Conservation (phyloP, 2,797 vertebrate genomes). For the Sebastes itinus region DNA sequence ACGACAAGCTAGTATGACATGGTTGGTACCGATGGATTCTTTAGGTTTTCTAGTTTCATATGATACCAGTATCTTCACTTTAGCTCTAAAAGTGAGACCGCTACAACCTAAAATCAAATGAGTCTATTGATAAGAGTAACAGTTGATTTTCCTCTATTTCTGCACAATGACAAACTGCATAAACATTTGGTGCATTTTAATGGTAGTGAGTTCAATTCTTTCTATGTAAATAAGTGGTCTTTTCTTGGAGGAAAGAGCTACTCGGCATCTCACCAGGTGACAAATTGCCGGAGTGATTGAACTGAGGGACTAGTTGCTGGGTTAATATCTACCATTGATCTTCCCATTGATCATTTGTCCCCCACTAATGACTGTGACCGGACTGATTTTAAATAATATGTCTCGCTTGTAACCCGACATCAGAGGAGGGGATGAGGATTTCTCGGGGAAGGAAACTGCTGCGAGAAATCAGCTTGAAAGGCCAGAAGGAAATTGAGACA, state of each 20-base stretch:
- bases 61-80: too few species aligned
- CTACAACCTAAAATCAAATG: too few species aligned
- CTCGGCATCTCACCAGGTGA: conserved; percentile 34
- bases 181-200: neutral
- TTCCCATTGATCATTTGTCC: conserved; percentile 60
- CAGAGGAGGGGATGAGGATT: conserved; percentile 37
- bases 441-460: conserved; percentile 51
- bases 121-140: neutral
- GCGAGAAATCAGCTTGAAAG: conserved; percentile 68
- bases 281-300: conserved; percentile 51
- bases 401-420: conserved; percentile 61
- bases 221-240: neutral
- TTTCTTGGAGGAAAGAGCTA: neutral
- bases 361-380: conserved; percentile 62
- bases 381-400: conserved; percentile 70
- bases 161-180: neutral
- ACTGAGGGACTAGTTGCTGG: conserved; percentile 59
- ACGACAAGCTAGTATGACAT: too few species aligned
- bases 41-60: too few species aligned
- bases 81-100: too few species aligned
- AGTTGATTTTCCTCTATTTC: neutral
- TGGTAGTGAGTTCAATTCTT: neutral
- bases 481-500: conserved; percentile 71
- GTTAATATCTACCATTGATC: conserved; percentile 74
- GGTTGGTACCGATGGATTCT: too few species aligned